Conservation (phyloP, 1,140 invertebrate genomes). For the Leptinotarsa texana region DNA sequence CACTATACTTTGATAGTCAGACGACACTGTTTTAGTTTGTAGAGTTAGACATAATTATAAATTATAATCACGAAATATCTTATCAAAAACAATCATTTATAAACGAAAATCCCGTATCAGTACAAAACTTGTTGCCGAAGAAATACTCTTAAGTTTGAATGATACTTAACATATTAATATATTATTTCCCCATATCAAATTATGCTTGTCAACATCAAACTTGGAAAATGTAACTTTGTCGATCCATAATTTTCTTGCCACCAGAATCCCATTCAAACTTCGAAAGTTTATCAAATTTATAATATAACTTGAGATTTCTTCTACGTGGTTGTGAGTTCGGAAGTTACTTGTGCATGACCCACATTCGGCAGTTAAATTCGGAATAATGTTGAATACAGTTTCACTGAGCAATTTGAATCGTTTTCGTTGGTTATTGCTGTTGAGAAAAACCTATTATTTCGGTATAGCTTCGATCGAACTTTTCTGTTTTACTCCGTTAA, state of each 20-base stretch:
- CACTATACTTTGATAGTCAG: no score
- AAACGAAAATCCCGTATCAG: neutral
- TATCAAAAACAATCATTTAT: neutral
- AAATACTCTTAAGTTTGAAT: neutral
- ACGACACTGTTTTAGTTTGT: no score
- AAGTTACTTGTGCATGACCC: constrained; percentile 1
- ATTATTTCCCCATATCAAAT: neutral
- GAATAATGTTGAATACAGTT: neutral
- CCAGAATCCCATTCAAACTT: neutral
- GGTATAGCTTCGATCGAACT: neutral
- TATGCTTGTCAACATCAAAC: neutral
- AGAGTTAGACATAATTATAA: neutral
- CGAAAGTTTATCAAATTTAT: neutral
- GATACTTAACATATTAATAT: neutral
- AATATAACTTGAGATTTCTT: constrained; percentile 8
- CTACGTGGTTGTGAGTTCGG: neutral
- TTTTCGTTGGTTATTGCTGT: neutral
- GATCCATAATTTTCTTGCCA: neutral
- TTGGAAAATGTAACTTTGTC: neutral
- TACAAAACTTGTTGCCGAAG: neutral
- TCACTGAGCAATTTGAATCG: neutral
- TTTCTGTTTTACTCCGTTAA: neutral
- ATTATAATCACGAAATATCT: neutral
- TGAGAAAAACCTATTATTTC: neutral
- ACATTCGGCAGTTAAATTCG: neutral